A percentile compares a stretch with the other conserved stretches of the same genome.
These are phyloP conservation scores for Hymenopus coronatus DNA, from an alignment of 2,888 invertebrate genomes.

Conservation along the genomic window DNA sequence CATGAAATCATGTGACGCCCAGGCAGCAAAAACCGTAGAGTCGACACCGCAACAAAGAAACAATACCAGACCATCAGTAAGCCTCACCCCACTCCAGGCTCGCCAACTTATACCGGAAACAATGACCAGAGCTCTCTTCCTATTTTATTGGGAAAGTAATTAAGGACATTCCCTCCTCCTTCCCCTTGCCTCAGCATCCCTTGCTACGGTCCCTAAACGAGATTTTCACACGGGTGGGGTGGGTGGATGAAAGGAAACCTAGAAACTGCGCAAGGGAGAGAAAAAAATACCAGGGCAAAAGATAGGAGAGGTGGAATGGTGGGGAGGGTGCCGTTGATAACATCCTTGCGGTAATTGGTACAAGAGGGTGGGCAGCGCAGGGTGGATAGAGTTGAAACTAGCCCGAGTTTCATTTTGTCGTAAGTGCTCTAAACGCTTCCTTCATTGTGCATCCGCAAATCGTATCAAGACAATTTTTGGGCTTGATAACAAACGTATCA, in stretches of 20 bases:
- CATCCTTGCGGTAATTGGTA: constrained; percentile 32
- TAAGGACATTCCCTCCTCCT: constrained; percentile 25
- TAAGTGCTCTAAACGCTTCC: neutral
- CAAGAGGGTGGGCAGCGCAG: constrained; percentile 17
- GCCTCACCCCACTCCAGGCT: neutral
- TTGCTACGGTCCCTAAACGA: constrained; percentile 8
- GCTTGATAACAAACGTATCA: no score
- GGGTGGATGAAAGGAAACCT: constrained; percentile 14
- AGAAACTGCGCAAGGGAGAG: constrained; percentile 4
- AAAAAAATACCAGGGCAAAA: constrained; percentile 19
- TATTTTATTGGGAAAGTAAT: constrained; percentile 34
- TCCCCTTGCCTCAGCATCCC: constrained; percentile 20
- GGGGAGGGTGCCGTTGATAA: constrained; percentile 18
- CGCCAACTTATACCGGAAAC: constrained; percentile 17
- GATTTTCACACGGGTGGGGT: constrained; percentile 14
- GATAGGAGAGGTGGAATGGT: constrained; percentile 16
- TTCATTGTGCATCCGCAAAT: neutral
- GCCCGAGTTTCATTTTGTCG: constrained; percentile 8
- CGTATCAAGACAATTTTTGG: neutral
- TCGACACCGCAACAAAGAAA: neutral
- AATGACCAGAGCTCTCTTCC: constrained; percentile 29
- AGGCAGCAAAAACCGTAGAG: neutral
- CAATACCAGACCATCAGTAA: neutral
- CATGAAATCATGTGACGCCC: neutral
- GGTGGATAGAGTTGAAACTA: constrained; percentile 12